Conservation (phyloP, 2,113 vertebrate species). For the Leucopsar rothschildi region DNA sequence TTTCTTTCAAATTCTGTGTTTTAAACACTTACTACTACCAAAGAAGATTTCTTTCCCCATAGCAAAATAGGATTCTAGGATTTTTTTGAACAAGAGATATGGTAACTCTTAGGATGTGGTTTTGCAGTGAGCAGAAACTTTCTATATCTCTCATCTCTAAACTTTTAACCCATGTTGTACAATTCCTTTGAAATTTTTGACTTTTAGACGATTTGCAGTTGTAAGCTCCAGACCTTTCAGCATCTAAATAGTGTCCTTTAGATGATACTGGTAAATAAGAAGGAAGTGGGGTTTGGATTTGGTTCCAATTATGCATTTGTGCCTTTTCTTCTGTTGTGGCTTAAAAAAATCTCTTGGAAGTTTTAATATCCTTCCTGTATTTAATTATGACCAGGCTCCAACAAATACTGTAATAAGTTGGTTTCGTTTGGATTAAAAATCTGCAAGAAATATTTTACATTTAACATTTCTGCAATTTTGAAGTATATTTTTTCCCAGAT, state of each 20-base stretch:
- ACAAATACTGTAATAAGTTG: conserved; percentile 56
- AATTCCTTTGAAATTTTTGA: conserved; percentile 66
- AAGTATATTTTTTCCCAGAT: not conserved
- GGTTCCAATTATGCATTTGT: conserved; percentile 78
- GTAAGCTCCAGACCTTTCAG: conserved; percentile 67
- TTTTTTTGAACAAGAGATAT: not conserved
- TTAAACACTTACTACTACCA: conserved; percentile 16
- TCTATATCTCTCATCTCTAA: conserved; percentile 68
- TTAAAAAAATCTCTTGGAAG: conserved; percentile 72
- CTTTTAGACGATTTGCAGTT: conserved; percentile 67
- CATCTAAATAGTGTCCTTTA: conserved; percentile 74
- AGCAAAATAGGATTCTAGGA: conserved; percentile 26
- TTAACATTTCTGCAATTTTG: conserved; percentile 26
- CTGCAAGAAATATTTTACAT: conserved; percentile 45
- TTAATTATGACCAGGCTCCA: conserved; percentile 76
- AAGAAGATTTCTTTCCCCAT: not conserved
- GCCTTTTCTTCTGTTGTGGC: conserved; percentile 81
- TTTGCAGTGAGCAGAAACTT: conserved; percentile 48
- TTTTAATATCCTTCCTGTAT: conserved; percentile 80
- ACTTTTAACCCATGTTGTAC: conserved; percentile 71
- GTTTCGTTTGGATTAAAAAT: conserved; percentile 47
- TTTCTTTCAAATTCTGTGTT: not conserved
- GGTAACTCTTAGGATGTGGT: conserved; percentile 53
- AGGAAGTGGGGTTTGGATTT: conserved; percentile 81
- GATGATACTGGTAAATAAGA: conserved; percentile 77